Base-by-base conservation (phyloP, 2,797 vertebrate species). In the Gobio occitaniae region DNA sequence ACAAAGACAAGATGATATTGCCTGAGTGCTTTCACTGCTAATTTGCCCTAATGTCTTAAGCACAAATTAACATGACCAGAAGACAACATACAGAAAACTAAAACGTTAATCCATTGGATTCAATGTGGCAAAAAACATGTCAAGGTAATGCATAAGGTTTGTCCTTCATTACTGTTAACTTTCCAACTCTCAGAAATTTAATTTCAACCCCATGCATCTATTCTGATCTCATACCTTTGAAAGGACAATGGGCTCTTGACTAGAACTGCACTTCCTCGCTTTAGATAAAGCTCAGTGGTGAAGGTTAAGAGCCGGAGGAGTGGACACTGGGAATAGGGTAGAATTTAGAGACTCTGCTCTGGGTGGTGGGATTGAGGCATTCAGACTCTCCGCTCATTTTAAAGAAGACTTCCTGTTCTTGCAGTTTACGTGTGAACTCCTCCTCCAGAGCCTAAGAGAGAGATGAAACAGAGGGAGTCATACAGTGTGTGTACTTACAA, bases 381-480 rank as follows among this genome's bases (percentile, higher is more conserved):
- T 99, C 98, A 0, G 98, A 99, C 88, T 99, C 98, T 50, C 98
- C 98, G 72, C 97, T 98, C 98, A 99, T 99, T 95, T 96, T 98
- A 93, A 99, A 99, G 94, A 99, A 99, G 78, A 99, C 97, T 91
- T 99, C 98, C 92, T 99, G 98, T 90, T 99, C 98, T 92, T 99
- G 98, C 21, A 99, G 95, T 91, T 99, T 99, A 76, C 98, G 95
- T 50, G 97, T 97, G 95, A 99, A 99, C 93, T 99, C 98, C 88
- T 99, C 98, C 93, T 99, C 98, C 74, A 99, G 90, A 0, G 96
- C 97, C 98, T 99, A 92, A 87, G 90, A 86, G 84, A 93, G 47
- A 50, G 74, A 82, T 86, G 77, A 88, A 44, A 41, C 6, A 44
- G 41, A 44, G 61, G 56, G 1, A 61, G 88, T 48, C 72, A 89